Evolutionary conservation across 2,797 vertebrate species (phyloP).

Genomic region (Eutrigla gurnardus): DNA sequence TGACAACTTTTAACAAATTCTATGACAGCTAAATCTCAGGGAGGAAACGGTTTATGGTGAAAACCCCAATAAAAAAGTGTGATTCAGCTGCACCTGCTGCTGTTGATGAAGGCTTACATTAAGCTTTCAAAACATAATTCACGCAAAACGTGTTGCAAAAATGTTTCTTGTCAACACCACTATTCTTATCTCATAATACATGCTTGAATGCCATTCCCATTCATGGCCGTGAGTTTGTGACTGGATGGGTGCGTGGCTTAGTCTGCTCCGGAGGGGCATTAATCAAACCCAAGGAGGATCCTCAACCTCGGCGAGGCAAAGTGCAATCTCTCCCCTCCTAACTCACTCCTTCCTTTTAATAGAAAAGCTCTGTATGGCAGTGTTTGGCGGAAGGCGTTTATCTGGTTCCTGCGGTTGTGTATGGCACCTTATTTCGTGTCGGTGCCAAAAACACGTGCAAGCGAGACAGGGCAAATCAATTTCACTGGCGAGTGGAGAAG

Average conservation of each 20-base stretch:
- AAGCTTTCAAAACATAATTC: not conserved
- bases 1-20: slow-evolving; percentile 29
- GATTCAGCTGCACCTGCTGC: slow-evolving; percentile 14
- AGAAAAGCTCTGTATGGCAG: slow-evolving; percentile 63
- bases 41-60: slow-evolving; percentile 19
- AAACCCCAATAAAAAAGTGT: not conserved
- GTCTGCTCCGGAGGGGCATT: slow-evolving; percentile 29
- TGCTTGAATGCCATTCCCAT: slow-evolving; percentile 16
- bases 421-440: slow-evolving; percentile 68
- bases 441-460: slow-evolving; percentile 34
- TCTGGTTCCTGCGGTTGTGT: slow-evolving; percentile 37
- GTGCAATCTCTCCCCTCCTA: slow-evolving; percentile 7
- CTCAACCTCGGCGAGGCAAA: slow-evolving; percentile 4
- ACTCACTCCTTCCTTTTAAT: slow-evolving; percentile 49
- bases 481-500: slow-evolving; percentile 42
- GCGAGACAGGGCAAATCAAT: slow-evolving; percentile 59
- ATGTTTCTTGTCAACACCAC: not conserved
- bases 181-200: slow-evolving; percentile 22
- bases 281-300: slow-evolving; percentile 44
- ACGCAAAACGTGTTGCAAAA: not conserved
- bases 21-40: slow-evolving; percentile 20
- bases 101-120: slow-evolving; percentile 2
- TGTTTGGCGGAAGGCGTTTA: slow-evolving; percentile 48
- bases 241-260: not conserved
- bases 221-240: slow-evolving; percentile 24